These are phyloP conservation scores for Aurelia sp. DNA, from an alignment of 30 jellyfish, hydroid and myxozoan species.

Conservation along the genomic window DNA sequence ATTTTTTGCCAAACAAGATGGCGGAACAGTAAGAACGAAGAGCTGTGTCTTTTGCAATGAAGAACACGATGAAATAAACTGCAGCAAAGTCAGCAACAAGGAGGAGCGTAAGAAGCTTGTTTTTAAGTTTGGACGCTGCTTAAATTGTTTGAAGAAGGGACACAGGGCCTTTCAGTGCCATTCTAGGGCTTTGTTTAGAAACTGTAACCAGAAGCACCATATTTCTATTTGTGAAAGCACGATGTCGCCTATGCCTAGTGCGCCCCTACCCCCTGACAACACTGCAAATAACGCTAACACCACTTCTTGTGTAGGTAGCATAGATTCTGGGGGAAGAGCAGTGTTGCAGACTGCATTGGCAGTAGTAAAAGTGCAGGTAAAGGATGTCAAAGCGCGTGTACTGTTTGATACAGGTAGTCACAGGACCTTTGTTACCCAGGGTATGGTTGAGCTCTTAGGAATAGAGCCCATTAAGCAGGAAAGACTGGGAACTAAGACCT, in stretches of 20 bases:
- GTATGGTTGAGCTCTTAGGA: not conserved
- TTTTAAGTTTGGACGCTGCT: slow-evolving; percentile 14
- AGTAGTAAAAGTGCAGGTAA: not conserved
- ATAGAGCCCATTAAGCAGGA: too few relatives aligned
- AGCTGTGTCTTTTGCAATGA: not conserved
- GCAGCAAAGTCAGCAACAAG: slow-evolving; percentile 5
- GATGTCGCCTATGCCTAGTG: too few relatives aligned
- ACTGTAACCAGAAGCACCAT: too few relatives aligned
- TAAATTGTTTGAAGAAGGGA: slow-evolving; percentile 11
- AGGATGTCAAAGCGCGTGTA: too few relatives aligned
- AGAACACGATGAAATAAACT: slow-evolving; percentile 9
- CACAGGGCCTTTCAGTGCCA: too few relatives aligned
- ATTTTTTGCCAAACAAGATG: too few relatives aligned
- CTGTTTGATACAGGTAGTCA: slow-evolving; percentile 1
- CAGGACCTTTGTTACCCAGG: too few relatives aligned
- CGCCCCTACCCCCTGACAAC: not conserved
- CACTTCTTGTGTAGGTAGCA: too few relatives aligned
- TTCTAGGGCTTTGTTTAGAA: not conserved
- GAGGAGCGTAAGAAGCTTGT: not conserved
- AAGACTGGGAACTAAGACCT: not conserved
- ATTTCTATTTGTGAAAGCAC: not conserved
- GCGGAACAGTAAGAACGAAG: too few relatives aligned
- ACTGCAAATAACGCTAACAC: slow-evolving; percentile 46
- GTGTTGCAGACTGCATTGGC: too few relatives aligned
- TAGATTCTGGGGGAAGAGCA: slow-evolving; percentile 17